phyloP scores from a whole-genome alignment of 2,113 vertebrate genomes.

The Kryptolebias marmoratus region DNA sequence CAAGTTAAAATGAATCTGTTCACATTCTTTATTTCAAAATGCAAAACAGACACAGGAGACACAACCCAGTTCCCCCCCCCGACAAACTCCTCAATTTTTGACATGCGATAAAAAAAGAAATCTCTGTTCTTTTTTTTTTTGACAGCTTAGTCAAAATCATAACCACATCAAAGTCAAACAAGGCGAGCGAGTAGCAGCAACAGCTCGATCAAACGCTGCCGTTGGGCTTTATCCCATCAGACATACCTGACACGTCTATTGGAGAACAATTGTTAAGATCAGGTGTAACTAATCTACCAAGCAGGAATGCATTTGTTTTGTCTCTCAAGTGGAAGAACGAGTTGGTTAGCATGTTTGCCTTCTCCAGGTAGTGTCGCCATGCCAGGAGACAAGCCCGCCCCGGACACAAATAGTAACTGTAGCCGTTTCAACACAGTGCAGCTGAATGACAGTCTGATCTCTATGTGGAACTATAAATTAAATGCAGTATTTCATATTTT shows the following conservation, averaged over 20 bases:
- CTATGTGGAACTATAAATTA: background rate
- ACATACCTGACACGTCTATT: constrained; percentile 36
- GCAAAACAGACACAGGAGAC: constrained; percentile 7
- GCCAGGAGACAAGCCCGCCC: constrained; percentile 35
- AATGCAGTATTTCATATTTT: background rate
- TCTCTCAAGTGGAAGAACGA: constrained; percentile 70
- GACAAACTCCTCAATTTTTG: constrained; percentile 31
- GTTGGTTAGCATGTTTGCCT: constrained; percentile 71
- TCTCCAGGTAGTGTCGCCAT: constrained; percentile 37
- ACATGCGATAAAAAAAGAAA: constrained; percentile 1
- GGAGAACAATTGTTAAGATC: constrained; percentile 30
- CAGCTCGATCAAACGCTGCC: constrained; percentile 38
- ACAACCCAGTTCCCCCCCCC: constrained; percentile 1
- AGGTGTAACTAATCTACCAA: constrained; percentile 49
- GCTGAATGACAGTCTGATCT: constrained; percentile 1
- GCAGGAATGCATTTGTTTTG: constrained; percentile 44
- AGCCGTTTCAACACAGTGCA: constrained; percentile 19
- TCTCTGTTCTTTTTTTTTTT: background rate
- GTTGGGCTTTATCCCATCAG: constrained; percentile 39
- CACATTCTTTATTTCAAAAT: constrained; percentile 14
- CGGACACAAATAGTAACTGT: constrained; percentile 13
- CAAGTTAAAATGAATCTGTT: constrained; percentile 9
- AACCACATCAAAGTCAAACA: constrained; percentile 38
- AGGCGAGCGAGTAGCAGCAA: constrained; percentile 5
- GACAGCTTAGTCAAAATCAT: constrained; percentile 42